Percentiles rank a stretch among this genome's conserved stretches.
Evolutionary conservation across 2,888 invertebrate species (phyloP).

Genomic region (Philaethria dido): DNA sequence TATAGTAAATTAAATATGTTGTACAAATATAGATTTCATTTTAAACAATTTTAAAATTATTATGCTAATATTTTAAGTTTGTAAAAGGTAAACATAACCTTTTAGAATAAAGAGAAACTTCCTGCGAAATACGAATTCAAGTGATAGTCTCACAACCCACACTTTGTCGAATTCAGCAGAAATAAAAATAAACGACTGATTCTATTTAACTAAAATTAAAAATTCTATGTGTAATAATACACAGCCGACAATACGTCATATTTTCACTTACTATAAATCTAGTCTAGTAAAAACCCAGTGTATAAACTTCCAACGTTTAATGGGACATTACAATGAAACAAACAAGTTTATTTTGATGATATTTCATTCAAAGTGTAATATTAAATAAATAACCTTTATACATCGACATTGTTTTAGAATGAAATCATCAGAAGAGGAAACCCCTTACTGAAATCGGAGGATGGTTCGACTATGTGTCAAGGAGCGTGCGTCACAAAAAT

Average conservation of each 20-base stretch:
- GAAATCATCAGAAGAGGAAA: constrained; percentile 37
- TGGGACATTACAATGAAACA: constrained; percentile 13
- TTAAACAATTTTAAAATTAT: too few species aligned
- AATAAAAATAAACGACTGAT: background rate
- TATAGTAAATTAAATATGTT: too few species aligned
- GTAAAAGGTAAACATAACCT: too few species aligned
- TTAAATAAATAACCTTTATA: constrained; percentile 10
- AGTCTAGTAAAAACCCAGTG: constrained; percentile 1
- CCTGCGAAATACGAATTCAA: background rate
- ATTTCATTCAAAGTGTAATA: background rate
- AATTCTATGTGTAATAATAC: too few species aligned
- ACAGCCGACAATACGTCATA: too few species aligned
- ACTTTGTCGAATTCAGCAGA: background rate
- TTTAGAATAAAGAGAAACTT: background rate
- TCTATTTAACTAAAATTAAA: too few species aligned
- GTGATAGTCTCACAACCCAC: background rate
- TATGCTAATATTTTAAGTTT: too few species aligned
- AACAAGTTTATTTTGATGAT: background rate
- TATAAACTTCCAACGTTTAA: background rate
- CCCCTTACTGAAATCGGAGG: constrained; percentile 28
- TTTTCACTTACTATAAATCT: background rate
- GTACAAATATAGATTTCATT: too few species aligned
- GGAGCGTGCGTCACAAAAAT: constrained; percentile 41
- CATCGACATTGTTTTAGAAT: constrained; percentile 17
- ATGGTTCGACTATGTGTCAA: constrained; percentile 17